These are phyloP conservation scores for Lucinisca nassula DNA, from an alignment of 2,888 invertebrate genomes.

Conservation along the genomic window DNA sequence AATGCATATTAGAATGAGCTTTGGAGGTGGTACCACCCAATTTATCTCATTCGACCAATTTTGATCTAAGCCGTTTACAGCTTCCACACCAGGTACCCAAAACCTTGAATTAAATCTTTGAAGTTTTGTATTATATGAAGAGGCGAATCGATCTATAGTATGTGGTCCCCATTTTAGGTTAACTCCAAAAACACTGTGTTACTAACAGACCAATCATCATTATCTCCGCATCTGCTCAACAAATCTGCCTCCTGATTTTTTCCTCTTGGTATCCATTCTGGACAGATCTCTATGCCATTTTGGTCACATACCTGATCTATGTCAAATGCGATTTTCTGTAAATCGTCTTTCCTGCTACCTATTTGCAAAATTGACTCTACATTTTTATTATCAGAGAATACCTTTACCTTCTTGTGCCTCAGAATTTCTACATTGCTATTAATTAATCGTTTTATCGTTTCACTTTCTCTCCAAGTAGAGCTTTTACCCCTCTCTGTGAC, in stretches of 20 bases:
- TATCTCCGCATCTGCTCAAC: not conserved
- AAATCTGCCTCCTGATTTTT: not conserved
- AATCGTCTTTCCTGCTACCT: no score
- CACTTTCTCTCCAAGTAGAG: no score
- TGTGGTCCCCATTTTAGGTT: not conserved
- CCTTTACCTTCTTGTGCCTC: no score
- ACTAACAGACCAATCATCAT: not conserved
- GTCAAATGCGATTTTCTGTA: no score
- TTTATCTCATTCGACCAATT: not conserved
- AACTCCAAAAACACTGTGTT: not conserved
- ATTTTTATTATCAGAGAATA: no score
- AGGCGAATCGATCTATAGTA: not conserved
- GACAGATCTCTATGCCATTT: not conserved
- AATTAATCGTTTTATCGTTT: no score
- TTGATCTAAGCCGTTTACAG: not conserved
- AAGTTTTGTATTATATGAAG: not conserved
- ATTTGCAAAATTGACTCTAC: no score
- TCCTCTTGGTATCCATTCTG: slow-evolving; percentile 14
- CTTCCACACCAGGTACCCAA: not conserved
- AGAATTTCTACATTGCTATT: no score
- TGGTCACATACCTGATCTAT: not conserved
- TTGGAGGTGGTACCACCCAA: slow-evolving; percentile 9
- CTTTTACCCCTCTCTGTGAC: no score
- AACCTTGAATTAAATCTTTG: not conserved
- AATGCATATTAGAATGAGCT: not conserved